Conservation (phyloP, 1,140 invertebrate species). For the Gryllus bimaculatus region DNA sequence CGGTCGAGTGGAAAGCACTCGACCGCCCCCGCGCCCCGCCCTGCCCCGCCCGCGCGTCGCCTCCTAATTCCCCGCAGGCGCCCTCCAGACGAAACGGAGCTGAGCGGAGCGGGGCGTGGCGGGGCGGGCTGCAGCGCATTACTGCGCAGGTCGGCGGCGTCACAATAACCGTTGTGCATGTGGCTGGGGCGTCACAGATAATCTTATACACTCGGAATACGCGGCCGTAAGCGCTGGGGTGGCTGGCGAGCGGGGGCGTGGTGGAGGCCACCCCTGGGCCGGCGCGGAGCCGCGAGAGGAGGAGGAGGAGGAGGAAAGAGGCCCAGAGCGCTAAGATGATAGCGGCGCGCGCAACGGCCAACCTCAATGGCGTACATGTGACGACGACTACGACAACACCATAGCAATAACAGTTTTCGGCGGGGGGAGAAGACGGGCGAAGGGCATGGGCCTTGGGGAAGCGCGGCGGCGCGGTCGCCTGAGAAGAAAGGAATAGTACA, state of each 20-base stretch:
- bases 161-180: not conserved
- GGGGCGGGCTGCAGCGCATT: too few relatives aligned
- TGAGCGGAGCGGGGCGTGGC: too few relatives aligned
- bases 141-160: not conserved
- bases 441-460: not conserved
- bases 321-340: not conserved
- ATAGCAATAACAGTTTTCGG: conserved; percentile 1
- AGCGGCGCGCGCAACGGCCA: not conserved
- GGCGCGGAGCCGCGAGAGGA: not conserved
- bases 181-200: not conserved
- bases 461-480: not conserved
- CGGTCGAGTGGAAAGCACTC: too few relatives aligned
- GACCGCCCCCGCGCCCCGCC: too few relatives aligned
- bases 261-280: not conserved
- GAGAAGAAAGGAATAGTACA: not conserved
- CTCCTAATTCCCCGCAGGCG: too few relatives aligned
- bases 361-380: not conserved
- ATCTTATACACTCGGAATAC: not conserved
- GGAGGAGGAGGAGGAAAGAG: not conserved
- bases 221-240: not conserved
- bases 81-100: too few relatives aligned
- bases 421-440: not conserved
- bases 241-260: not conserved
- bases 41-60: too few relatives aligned
- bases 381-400: not conserved